phyloP scores from a whole-genome alignment of 1,140 invertebrate genomes.

The Melanaphis sacchari region DNA sequence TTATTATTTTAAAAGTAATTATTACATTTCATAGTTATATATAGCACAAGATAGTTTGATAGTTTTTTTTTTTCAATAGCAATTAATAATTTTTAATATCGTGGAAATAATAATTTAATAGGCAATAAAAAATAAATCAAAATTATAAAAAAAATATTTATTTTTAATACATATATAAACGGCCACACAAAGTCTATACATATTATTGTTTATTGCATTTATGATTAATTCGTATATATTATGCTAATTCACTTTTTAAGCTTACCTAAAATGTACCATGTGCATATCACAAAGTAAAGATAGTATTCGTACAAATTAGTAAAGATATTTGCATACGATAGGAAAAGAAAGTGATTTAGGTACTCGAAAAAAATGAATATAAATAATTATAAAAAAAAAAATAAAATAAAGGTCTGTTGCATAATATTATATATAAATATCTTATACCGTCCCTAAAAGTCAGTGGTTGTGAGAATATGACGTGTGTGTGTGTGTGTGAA shows the following conservation, averaged over 20 bases:
- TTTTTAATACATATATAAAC: too few relatives aligned
- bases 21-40: too few relatives aligned
- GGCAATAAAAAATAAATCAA: too few relatives aligned
- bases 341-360: background rate
- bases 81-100: too few relatives aligned
- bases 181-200: too few relatives aligned
- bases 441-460: background rate
- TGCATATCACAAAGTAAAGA: background rate
- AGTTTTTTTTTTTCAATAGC: too few relatives aligned
- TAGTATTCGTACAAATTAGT: background rate
- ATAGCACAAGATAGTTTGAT: too few relatives aligned
- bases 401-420: background rate
- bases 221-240: too few relatives aligned
- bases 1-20: background rate
- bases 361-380: background rate
- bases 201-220: too few relatives aligned
- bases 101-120: too few relatives aligned
- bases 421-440: background rate
- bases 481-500: background rate
- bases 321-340: too few relatives aligned
- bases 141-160: too few relatives aligned
- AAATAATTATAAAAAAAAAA: conserved; percentile 25
- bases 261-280: background rate
- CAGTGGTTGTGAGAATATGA: background rate
- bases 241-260: background rate